A percentile compares a stretch with the other conserved stretches of the same genome.
Conservation (phyloP, 2,888 invertebrate genomes). For the Neria commutata region DNA sequence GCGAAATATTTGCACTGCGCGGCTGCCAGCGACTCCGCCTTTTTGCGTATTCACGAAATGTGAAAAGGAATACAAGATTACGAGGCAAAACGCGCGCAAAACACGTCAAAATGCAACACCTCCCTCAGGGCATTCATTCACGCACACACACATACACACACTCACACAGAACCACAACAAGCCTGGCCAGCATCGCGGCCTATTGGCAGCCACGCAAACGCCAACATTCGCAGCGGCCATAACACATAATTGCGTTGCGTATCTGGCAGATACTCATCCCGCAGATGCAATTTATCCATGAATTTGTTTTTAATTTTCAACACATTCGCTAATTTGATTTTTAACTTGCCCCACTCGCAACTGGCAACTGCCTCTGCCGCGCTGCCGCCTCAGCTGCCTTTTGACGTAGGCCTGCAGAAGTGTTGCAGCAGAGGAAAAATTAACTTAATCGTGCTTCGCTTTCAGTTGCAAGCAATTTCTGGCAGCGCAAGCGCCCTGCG, state of each 20-base stretch:
- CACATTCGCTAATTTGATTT: conserved; percentile 63
- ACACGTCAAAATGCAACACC: conserved; percentile 60
- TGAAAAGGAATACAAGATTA: conserved; percentile 34
- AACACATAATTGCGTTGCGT: conserved; percentile 49
- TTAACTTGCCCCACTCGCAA: conserved; percentile 53
- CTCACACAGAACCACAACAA: not conserved
- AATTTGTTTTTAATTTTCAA: conserved; percentile 63
- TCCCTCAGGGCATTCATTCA: conserved; percentile 46
- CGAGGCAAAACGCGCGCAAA: conserved; percentile 50
- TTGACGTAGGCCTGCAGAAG: conserved; percentile 18
- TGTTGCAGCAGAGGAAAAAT: conserved; percentile 24
- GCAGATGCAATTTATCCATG: conserved; percentile 61
- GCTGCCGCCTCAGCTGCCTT: conserved; percentile 27
- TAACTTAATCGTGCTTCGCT: conserved; percentile 32
- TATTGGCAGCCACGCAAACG: conserved; percentile 25
- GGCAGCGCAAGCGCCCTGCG: conserved; percentile 3
- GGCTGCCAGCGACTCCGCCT: conserved; percentile 35
- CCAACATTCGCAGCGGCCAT: conserved; percentile 2
- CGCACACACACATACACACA: conserved; percentile 27
- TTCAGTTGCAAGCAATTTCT: conserved; percentile 11
- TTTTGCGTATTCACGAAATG: conserved; percentile 23
- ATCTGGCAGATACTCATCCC: conserved; percentile 34
- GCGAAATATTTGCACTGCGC: conserved; percentile 55
- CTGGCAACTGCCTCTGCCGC: conserved; percentile 8
- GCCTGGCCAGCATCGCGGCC: not conserved